Conservation (phyloP, 2,797 vertebrate species). For the Rhynchotus rufescens region DNA sequence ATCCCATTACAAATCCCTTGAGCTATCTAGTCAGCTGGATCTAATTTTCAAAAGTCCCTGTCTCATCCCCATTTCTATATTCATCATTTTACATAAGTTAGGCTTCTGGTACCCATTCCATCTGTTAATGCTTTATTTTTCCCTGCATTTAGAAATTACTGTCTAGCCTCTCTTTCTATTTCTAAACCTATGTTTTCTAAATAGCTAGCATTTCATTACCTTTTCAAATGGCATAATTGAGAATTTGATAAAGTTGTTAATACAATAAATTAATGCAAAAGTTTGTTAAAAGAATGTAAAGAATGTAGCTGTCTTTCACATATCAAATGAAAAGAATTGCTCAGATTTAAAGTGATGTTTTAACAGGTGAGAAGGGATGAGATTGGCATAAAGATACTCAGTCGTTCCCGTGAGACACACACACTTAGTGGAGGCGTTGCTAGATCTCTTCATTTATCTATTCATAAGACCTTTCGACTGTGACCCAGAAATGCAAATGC, state of each 20-base stretch:
- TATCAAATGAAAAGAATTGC: background rate
- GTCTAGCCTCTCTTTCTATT: background rate
- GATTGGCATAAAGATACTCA: background rate
- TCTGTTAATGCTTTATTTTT: background rate
- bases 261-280: background rate
- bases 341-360: background rate
- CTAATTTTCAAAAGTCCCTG: constrained; percentile 8
- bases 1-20: constrained; percentile 39
- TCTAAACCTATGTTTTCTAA: background rate
- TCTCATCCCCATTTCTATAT: background rate
- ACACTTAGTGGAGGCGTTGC: background rate
- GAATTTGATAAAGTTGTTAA: background rate
- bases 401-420: background rate
- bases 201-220: background rate
- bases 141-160: background rate
- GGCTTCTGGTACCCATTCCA: background rate
- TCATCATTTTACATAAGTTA: background rate
- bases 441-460: background rate
- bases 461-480: background rate
- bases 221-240: background rate
- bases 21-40: constrained; percentile 33
- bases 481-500: background rate
- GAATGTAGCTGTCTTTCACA: background rate
- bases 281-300: background rate
- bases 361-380: background rate